A percentile compares a stretch with the other conserved stretches of the same genome.
phyloP scores from a whole-genome alignment of 2,797 vertebrate genomes.

The Percopsis omiscomaycus region DNA sequence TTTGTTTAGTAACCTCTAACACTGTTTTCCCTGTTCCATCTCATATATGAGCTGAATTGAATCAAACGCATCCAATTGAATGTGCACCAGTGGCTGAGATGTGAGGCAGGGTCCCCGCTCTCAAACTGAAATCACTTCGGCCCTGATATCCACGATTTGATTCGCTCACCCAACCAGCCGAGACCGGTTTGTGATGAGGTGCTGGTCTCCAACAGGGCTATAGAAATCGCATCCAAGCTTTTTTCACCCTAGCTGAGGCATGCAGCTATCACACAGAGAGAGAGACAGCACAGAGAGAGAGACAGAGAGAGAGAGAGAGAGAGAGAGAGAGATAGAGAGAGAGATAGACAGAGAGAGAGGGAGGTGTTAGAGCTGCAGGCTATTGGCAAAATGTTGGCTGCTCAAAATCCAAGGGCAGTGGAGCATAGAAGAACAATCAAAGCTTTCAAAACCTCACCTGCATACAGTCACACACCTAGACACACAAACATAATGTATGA shows the following conservation, averaged over 20 bases:
- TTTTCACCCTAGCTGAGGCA: constrained; percentile 63
- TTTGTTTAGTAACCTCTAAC: constrained; percentile 33
- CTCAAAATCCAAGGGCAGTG: constrained; percentile 61
- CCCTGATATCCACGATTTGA: constrained; percentile 62
- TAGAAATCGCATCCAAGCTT: constrained; percentile 68
- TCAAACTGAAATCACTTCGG: constrained; percentile 63
- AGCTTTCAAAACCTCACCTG: constrained; percentile 40
- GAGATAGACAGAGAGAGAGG: constrained; percentile 24
- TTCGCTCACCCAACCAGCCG: constrained; percentile 67
- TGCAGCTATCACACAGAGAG: constrained; percentile 39
- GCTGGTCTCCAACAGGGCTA: constrained; percentile 68
- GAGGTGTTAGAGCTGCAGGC: constrained; percentile 51
- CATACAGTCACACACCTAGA: constrained; percentile 1
- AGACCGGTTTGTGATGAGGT: constrained; percentile 73
- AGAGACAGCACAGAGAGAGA: constrained; percentile 9
- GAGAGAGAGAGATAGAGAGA: constrained; percentile 40
- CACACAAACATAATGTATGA: neutral
- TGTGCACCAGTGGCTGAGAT: constrained; percentile 47
- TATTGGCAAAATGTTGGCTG: constrained; percentile 48
- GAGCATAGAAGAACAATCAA: constrained; percentile 68
- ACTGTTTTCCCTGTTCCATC: constrained; percentile 21
- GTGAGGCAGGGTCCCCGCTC: constrained; percentile 51
- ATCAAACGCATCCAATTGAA: constrained; percentile 63
- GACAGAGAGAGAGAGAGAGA: constrained; percentile 17
- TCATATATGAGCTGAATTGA: constrained; percentile 54